These are phyloP conservation scores for Setophaga coronata DNA, from an alignment of 2,113 vertebrate species.

Conservation along the genomic window DNA sequence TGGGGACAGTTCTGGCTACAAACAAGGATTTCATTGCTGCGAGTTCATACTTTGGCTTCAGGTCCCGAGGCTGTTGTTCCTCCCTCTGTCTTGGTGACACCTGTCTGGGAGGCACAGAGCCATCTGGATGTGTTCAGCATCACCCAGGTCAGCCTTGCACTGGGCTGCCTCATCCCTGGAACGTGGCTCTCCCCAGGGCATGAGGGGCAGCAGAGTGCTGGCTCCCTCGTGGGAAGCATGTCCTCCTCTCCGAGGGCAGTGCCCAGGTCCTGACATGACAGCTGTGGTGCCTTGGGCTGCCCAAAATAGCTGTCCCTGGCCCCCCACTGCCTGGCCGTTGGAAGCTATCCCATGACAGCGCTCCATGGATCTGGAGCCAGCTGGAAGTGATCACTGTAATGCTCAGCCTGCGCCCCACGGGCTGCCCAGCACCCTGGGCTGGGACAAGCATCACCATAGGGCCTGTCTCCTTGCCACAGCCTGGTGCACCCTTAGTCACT, in stretches of 20 bases:
- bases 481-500: fast-evolving
- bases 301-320: constrained; percentile 25
- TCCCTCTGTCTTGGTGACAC: background rate
- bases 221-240: background rate
- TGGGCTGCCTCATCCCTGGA: background rate
- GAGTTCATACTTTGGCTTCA: background rate
- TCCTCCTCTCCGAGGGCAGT: background rate
- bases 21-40: background rate
- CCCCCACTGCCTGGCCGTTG: background rate
- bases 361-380: background rate
- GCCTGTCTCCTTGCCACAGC: background rate
- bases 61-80: background rate
- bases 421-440: background rate
- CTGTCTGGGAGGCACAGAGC: background rate
- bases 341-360: background rate
- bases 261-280: background rate
- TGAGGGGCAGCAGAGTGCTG: background rate
- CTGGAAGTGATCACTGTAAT: background rate
- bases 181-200: background rate
- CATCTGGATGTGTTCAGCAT: background rate
- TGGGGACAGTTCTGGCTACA: background rate
- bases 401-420: background rate
- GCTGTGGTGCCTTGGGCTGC: constrained; percentile 21
- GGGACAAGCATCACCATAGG: background rate
- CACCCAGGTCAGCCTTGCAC: background rate